phyloP scores from a whole-genome alignment of 2,888 invertebrate species.

The Parnassius orleans region DNA sequence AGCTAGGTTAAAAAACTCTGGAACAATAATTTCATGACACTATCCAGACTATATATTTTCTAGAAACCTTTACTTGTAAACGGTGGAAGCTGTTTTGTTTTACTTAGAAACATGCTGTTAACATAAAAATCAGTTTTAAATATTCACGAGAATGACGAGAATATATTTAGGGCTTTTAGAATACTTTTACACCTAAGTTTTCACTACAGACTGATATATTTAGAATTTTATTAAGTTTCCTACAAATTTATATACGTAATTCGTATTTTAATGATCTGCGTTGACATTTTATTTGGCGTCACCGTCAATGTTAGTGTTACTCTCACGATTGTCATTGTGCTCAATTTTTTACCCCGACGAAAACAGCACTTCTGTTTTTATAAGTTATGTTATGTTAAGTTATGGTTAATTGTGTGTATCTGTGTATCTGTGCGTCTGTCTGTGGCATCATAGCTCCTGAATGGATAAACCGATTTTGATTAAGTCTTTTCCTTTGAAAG shows the following conservation, averaged over 20 bases:
- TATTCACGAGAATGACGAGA: neutral
- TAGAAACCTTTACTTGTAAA: no score
- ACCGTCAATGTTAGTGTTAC: neutral
- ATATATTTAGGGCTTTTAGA: neutral
- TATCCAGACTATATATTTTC: no score
- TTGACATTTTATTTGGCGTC: neutral
- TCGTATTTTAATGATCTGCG: neutral
- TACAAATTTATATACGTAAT: constrained; percentile 14
- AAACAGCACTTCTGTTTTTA: no score
- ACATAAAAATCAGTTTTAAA: neutral
- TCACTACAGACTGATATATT: constrained; percentile 3
- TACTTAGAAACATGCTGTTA: neutral
- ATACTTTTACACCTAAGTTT: neutral
- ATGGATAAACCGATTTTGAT: no score
- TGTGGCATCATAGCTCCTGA: no score
- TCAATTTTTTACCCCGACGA: constrained; percentile 26
- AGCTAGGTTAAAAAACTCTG: no score
- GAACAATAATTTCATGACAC: no score
- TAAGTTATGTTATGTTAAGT: no score
- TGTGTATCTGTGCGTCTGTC: no score
- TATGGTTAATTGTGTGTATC: no score
- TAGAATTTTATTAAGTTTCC: constrained; percentile 5
- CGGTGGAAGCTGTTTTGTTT: no score
- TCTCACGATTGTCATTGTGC: constrained; percentile 10
- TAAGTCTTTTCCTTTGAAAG: no score